Evolutionary conservation across 2,113 vertebrate genomes (phyloP).

Genomic region (Lepisosteus oculatus): DNA sequence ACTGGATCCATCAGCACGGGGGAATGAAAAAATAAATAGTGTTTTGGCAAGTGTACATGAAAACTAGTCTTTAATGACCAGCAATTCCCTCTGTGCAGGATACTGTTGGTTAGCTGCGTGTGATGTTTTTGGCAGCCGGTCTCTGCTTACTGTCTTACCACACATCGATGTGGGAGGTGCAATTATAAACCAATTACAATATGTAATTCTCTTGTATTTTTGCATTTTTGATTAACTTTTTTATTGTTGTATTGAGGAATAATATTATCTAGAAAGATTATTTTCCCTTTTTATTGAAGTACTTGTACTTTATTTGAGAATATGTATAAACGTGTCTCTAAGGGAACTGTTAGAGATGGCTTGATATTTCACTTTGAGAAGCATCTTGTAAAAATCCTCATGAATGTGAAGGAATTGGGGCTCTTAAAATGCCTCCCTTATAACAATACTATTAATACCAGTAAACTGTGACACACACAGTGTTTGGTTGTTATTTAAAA

Average conservation of each 20-base stretch:
- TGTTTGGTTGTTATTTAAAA: too few relatives aligned
- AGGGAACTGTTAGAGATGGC: too few relatives aligned
- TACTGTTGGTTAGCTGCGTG: neutral
- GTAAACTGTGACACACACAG: too few relatives aligned
- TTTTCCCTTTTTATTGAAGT: too few relatives aligned
- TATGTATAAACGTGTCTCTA: too few relatives aligned
- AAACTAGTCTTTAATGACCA: constrained; percentile 2
- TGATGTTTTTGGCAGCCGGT: constrained; percentile 5
- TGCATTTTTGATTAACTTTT: constrained; percentile 28
- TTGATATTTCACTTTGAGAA: too few relatives aligned
- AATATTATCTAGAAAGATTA: constrained; percentile 28
- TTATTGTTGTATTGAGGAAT: constrained; percentile 22
- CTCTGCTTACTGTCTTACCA: constrained; percentile 25
- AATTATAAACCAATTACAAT: constrained; percentile 37
- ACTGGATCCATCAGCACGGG: too few relatives aligned
- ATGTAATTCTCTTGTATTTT: constrained; percentile 36
- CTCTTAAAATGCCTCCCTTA: too few relatives aligned
- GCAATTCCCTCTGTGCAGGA: constrained; percentile 10
- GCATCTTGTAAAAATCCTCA: too few relatives aligned
- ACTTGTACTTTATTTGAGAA: too few relatives aligned
- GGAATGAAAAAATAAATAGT: neutral
- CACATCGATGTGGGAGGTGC: constrained; percentile 48
- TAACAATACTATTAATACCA: too few relatives aligned
- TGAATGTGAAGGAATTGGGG: too few relatives aligned
- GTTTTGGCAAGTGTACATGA: neutral